Evolutionary conservation across 2,113 vertebrate genomes (phyloP).

Genomic region (Danionella cerebrum): DNA sequence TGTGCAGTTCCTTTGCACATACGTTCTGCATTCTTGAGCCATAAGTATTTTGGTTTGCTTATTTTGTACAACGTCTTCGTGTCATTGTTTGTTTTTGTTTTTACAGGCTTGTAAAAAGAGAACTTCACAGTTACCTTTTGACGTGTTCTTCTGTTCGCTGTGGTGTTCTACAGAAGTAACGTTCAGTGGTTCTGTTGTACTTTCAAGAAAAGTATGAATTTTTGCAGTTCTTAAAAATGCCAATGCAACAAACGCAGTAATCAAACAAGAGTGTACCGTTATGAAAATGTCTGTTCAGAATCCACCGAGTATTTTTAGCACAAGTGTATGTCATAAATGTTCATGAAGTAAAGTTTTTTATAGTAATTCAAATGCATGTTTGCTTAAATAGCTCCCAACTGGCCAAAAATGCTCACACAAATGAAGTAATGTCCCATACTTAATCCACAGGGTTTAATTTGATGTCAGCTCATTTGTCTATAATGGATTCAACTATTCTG

Average conservation of each 20-base stretch:
- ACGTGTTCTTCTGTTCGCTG: not conserved
- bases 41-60: slow-evolving; percentile 55
- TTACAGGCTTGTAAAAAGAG: slow-evolving; percentile 44
- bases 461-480: too few relatives aligned
- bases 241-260: slow-evolving; percentile 7
- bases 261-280: slow-evolving; percentile 14
- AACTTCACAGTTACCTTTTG: slow-evolving; percentile 20
- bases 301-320: slow-evolving; percentile 23
- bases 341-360: slow-evolving; percentile 43
- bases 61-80: slow-evolving; percentile 9
- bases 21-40: slow-evolving; percentile 63
- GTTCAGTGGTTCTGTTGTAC: slow-evolving; percentile 18
- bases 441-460: too few relatives aligned
- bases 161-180: slow-evolving; percentile 26
- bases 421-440: too few relatives aligned
- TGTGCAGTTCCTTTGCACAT: slow-evolving; percentile 45
- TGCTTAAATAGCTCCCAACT: not conserved
- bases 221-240: slow-evolving; percentile 32
- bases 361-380: slow-evolving; percentile 34
- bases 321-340: slow-evolving; percentile 32
- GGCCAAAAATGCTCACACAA: too few relatives aligned
- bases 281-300: slow-evolving; percentile 21
- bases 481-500: too few relatives aligned
- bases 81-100: slow-evolving; percentile 20
- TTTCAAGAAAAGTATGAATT: slow-evolving; percentile 10